Base-by-base conservation (phyloP, 2,113 vertebrate genomes). In the Gopherus evgoodei region DNA sequence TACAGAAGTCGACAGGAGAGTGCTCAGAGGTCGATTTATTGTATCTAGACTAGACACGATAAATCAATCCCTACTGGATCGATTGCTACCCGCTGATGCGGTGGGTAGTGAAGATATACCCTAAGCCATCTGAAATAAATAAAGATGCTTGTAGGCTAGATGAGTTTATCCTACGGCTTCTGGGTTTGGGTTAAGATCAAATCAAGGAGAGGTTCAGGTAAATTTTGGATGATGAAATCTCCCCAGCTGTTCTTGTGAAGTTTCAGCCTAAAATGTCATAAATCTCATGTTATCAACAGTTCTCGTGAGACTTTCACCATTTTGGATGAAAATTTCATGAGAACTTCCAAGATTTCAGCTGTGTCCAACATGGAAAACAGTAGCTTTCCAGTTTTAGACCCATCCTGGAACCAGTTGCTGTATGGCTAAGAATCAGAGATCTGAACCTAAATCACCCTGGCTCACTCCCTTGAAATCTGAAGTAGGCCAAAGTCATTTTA, bases 311-410 rank as follows among this genome's bases (percentile, higher is more conserved):
- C 93, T 94, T 47, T 38, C 1, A 0, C 53, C 78, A 25, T 53
- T 78, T 93, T n/a, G 24, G 86, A 94, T 93, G 87, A 84, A 81
- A 93, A 93, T 84, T 78, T 35, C 62, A 82, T 12, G 25, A 59
- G 62, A 84, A 95, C 83, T 86, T 65, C 83, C 83, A 72, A 86
- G 44, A 90, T 65, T 90, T 89, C 84, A 86, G 3, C n/a, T 87
- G n/a, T 7, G 50, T 56, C 27, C 27, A 79, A 88, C 83, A 12
- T 72, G 53, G 78, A 90, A 94, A 89, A 93, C 49, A 50, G 76
- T 38, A 2, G 6, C 78, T 90, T 78, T 69, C 11, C 5, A 14
- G 35, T 21, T 65, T 47, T 31, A 9, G 11, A 59, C 50, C 65
- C 82, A 87, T 44, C 42, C 38, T 76, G 75, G 16, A 27, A 81